Evolutionary conservation across 2,888 invertebrate genomes (phyloP).

Genomic region (Agriotes lineatus): DNA sequence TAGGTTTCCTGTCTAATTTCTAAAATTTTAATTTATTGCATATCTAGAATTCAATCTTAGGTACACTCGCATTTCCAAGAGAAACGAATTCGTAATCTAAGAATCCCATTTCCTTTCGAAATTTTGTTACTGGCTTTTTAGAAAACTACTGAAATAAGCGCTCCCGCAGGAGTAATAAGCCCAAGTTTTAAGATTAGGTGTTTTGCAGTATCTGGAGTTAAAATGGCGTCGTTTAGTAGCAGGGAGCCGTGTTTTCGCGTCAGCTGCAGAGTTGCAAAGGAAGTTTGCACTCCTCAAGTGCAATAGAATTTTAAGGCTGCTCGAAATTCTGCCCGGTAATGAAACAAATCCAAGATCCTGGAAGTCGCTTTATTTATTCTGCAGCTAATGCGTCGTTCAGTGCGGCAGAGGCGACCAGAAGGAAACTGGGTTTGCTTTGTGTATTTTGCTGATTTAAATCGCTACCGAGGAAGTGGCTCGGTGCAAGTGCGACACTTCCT

Average conservation of each 20-base stretch:
- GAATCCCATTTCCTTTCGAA: conserved; percentile 6
- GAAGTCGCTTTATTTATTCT: too few relatives aligned
- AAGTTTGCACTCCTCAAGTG: too few relatives aligned
- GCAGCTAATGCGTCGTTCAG: too few relatives aligned
- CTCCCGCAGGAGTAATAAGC: conserved; percentile 21
- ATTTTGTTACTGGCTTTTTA: background rate
- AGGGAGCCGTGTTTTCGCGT: too few relatives aligned
- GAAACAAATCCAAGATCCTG: too few relatives aligned
- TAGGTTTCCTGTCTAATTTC: too few relatives aligned
- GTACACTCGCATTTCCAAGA: too few relatives aligned
- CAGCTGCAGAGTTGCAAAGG: too few relatives aligned
- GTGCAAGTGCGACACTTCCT: conserved; percentile 24
- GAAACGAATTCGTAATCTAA: conserved; percentile 10
- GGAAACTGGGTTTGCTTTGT: conserved; percentile 13
- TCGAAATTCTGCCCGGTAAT: too few relatives aligned
- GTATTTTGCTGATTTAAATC: conserved; percentile 27
- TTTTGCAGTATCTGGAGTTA: conserved; percentile 2
- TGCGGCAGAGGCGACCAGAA: background rate
- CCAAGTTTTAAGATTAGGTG: conserved; percentile 24
- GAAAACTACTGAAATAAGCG: background rate
- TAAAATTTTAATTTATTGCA: too few relatives aligned
- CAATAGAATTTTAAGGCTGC: too few relatives aligned
- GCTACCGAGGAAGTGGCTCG: conserved; percentile 14
- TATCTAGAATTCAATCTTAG: too few relatives aligned
- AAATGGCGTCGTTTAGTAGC: background rate